These are phyloP conservation scores for Dermochelys coriacea DNA, from an alignment of 2,797 vertebrate species.

Conservation along the genomic window DNA sequence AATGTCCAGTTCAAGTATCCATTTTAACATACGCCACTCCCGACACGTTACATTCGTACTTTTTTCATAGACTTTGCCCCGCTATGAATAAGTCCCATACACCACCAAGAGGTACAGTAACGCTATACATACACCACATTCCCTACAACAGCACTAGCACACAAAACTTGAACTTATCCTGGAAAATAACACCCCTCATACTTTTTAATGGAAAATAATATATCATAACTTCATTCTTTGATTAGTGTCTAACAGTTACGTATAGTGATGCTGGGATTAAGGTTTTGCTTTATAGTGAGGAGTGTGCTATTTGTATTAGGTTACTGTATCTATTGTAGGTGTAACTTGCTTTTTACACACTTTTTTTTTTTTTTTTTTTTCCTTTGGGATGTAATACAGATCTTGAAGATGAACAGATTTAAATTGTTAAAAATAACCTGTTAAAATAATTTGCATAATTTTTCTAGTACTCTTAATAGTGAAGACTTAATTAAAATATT, in stretches of 20 bases:
- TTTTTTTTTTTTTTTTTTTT: not conserved
- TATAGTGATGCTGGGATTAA: too few species aligned
- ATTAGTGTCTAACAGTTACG: too few species aligned
- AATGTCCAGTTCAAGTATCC: not conserved
- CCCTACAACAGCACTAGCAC: not conserved
- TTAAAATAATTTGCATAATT: not conserved
- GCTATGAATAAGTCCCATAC: not conserved
- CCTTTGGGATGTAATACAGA: not conserved
- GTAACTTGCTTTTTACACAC: not conserved
- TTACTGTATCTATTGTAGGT: not conserved
- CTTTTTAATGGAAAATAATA: not conserved
- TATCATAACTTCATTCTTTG: not conserved
- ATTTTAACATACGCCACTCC: not conserved
- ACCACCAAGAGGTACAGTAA: not conserved
- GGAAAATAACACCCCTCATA: not conserved
- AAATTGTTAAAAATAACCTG: not conserved
- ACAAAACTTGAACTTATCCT: not conserved
- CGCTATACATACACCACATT: not conserved
- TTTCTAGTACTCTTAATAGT: not conserved
- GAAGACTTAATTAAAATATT: not conserved
- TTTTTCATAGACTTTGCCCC: not conserved
- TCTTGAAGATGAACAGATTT: not conserved
- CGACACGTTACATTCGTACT: not conserved
- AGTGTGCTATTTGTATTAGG: not conserved
- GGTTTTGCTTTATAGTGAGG: not conserved